Evolutionary conservation across 2,113 vertebrate genomes (phyloP), one percentile per base, ranked within the genome.

Genomic region (Dryoscopus gambensis): DNA sequence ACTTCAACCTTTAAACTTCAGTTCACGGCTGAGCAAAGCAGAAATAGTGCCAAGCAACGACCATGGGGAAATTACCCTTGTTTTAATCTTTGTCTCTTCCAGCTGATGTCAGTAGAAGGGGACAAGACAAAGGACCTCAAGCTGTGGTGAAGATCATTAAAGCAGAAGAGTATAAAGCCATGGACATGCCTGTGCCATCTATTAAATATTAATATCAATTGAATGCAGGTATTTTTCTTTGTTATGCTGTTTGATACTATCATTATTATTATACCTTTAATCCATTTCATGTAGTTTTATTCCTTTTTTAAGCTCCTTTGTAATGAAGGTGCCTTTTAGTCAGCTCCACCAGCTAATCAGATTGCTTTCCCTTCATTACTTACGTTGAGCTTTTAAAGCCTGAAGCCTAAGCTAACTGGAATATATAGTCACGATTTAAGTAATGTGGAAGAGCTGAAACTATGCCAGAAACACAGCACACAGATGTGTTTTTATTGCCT

Each of bases 141-240:
- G 90, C 92, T 94, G 89, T 63, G 88, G 90, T 75, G 64, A 79
- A 92, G 89, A 97, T 91, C 92, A 94, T 96, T 93, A 97, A 96
- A 95, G 53, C 1, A 71, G 64, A 88, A 75, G 52, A 95, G 31
- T 55, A 83, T 56, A 93, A 91, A 89, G 84, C 59, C 52, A n/a
- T 7, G 50, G 65, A 69, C 35, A 70, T 63, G 55, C 30, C 53
- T 25, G 46, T 55, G 52, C 59, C 42, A 74, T 69, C 67, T 47
- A 93, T 93, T 87, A 91, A 90, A 88, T 90, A 94, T 95, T 93
- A 62, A 90, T 93, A 86, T 88, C 60, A 79, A 49, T 33, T 67
- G 73, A 90, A 88, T 37, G 37, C 53, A 94, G 84, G 37, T 57
- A 44, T 79, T 93, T 77, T 86, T 39, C 56, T 90, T 92, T 52